Evolutionary conservation across 1,140 invertebrate species (phyloP), one percentile per base, ranked within the genome.

Genomic region (Glossosoma conforme): DNA sequence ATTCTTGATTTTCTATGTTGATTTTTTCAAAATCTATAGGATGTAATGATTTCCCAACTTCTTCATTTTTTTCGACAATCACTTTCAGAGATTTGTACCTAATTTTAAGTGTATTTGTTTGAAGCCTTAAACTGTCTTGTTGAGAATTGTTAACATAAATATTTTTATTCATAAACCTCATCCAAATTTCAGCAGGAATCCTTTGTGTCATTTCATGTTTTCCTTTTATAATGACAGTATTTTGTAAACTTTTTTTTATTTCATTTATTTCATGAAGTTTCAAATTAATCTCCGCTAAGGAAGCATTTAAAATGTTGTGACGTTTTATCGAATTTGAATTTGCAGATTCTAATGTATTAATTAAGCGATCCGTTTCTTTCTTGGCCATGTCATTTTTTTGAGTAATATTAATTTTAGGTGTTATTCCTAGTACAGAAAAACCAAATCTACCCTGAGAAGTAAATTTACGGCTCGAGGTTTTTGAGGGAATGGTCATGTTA

Each of bases 1-100:
- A 71, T 54, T 74, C 66, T 10, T 68, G 25, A 56, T 77, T 79
- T 52, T 77, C 72, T n/a, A 80, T 79, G 30, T 66, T 65, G 3
- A 79, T 52, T 60, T 78, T 74, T 33, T 79, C 67, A 54, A 79
- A 80, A 46, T 80, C 78, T 8, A 80, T 67, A 0, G 69, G 61
- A 49, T 69, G 59, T 14, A 79, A 50, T 49, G 60, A 66, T 47
- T 76, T 72, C 11, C 72, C 76, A 2, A 77, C 37, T 59, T 76
- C 71, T 22, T 66, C 61, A 41, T 74, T 74, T 2, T 72, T 60
- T 22, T 61, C 59, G 21, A 79, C 66, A 40, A 77, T 70, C 0
- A 65, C 60, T 55, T 69, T 75, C 1, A 74, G 50, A 58, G 75
- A 74, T 20, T 60, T 63, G 49, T 74, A 70, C 42, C 74, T 66